Conservation (phyloP, 2,113 vertebrate species). For the Ictidomys tridecemlineatus region DNA sequence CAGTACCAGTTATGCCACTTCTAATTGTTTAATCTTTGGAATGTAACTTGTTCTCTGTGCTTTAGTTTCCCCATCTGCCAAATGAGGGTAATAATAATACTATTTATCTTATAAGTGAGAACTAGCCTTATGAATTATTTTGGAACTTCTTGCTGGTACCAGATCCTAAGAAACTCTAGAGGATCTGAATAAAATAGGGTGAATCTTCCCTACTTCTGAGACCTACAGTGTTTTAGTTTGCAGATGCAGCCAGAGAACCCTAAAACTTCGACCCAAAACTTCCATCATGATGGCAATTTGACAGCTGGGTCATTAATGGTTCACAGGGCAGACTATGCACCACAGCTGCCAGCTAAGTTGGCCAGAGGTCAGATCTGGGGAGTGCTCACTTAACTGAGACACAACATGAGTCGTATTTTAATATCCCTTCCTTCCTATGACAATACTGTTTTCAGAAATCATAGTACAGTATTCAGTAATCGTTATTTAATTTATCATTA, state of each 20-base stretch:
- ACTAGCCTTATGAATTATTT: neutral
- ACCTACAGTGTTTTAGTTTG: neutral
- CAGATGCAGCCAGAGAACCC: neutral
- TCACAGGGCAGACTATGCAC: rapidly evolving
- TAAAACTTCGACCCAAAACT: neutral
- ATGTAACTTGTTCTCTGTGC: neutral
- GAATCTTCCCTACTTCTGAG: too few relatives aligned
- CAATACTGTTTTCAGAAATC: neutral
- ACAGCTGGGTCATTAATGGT: neutral
- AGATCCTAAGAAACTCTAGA: neutral
- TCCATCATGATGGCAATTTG: too few relatives aligned
- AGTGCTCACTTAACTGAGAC: neutral
- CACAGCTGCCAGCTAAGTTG: neutral
- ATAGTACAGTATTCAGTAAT: neutral
- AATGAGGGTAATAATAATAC: neutral
- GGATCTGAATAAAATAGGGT: neutral
- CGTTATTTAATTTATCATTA: constrained; percentile 8
- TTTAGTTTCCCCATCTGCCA: neutral
- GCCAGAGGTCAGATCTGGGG: neutral
- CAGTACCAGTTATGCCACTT: neutral
- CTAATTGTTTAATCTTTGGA: neutral
- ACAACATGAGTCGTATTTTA: neutral
- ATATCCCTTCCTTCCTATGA: neutral
- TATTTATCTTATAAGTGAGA: neutral
- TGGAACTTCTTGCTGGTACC: neutral